phyloP scores from a whole-genome alignment of 2,113 vertebrate species.

The Chloropsis hardwickii region DNA sequence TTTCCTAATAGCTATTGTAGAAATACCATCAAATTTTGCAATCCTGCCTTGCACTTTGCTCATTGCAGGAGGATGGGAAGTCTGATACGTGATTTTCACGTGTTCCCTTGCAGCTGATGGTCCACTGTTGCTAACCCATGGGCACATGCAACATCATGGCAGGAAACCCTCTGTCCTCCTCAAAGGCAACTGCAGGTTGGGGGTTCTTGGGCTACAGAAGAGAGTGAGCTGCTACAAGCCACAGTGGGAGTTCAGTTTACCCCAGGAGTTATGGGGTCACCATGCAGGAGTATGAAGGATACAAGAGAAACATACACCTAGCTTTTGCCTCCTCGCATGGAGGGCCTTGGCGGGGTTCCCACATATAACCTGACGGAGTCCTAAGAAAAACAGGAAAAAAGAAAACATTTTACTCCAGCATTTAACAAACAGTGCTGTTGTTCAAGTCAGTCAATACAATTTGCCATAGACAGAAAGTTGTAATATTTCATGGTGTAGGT shows the following conservation, averaged over 20 bases:
- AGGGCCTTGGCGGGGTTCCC: constrained; percentile 89
- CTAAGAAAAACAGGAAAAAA: constrained; percentile 69
- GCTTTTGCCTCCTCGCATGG: constrained; percentile 75
- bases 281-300: background rate
- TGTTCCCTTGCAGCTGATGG: background rate
- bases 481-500: background rate
- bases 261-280: background rate
- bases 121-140: background rate
- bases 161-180: background rate
- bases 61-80: background rate
- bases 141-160: background rate
- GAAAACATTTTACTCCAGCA: background rate
- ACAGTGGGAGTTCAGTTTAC: background rate
- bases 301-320: constrained; percentile 73
- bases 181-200: background rate
- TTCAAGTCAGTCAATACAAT: background rate
- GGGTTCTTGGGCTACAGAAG: background rate
- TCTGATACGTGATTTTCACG: fast-evolving
- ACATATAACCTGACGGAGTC: constrained; percentile 82
- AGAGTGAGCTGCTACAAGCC: background rate
- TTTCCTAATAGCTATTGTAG: background rate
- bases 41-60: background rate
- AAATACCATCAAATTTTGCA: background rate
- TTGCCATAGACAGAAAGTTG: background rate
- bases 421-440: background rate